Evolutionary conservation across 2,888 invertebrate species (phyloP).

Genomic region (Sinohyriopsis cumingii): DNA sequence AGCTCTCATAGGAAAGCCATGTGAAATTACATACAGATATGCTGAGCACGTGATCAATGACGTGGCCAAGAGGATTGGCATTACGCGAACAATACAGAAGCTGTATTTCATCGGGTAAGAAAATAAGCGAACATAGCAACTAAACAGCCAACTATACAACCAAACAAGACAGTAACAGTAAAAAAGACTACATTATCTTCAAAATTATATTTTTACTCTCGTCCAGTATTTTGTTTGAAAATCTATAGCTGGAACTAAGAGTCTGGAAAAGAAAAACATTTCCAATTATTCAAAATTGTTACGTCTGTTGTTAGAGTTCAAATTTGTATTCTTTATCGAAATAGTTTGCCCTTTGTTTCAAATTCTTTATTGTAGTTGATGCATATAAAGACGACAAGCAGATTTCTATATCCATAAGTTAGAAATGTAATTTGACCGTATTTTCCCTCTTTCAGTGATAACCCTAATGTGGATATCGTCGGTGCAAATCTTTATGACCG

Average conservation of each 20-base stretch:
- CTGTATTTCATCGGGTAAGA: constrained; percentile 71
- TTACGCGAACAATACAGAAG: constrained; percentile 61
- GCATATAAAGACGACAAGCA: too few relatives aligned
- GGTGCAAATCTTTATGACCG: constrained; percentile 71
- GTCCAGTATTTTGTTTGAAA: background rate
- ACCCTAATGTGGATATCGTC: constrained; percentile 70
- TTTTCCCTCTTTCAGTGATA: constrained; percentile 61
- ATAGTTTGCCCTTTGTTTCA: too few relatives aligned
- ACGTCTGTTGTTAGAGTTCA: too few relatives aligned
- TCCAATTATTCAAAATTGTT: too few relatives aligned
- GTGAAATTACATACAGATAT: constrained; percentile 70
- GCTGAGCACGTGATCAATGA: constrained; percentile 68
- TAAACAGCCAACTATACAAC: too few relatives aligned
- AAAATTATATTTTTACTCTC: background rate
- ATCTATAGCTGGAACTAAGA: too few relatives aligned
- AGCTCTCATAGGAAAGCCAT: constrained; percentile 70
- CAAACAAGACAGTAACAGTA: background rate
- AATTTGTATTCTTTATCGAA: too few relatives aligned
- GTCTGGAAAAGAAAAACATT: too few relatives aligned
- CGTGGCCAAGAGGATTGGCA: constrained; percentile 65
- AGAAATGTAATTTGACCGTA: too few relatives aligned
- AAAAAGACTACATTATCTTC: too few relatives aligned
- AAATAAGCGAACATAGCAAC: background rate
- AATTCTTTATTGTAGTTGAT: too few relatives aligned
- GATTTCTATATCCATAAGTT: too few relatives aligned